A percentile compares a stretch with the other conserved stretches of the same genome.
These are phyloP conservation scores for Rhea americana DNA, from an alignment of 2,113 vertebrate genomes.

Conservation along the genomic window DNA sequence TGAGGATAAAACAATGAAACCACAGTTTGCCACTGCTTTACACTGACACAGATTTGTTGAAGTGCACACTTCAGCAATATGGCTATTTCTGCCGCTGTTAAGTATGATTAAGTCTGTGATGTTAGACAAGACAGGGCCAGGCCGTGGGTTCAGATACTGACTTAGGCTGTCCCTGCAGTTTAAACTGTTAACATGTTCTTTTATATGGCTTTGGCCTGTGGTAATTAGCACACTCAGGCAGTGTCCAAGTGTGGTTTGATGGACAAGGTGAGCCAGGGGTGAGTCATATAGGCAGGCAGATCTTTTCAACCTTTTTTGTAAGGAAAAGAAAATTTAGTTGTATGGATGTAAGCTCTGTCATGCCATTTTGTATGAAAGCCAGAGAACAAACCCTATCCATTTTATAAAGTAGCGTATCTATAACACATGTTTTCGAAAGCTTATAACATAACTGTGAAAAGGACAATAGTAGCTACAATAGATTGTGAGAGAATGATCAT, in stretches of 20 bases:
- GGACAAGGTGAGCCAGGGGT: not conserved
- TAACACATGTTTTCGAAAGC: not conserved
- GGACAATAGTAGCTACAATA: not conserved
- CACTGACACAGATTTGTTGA: not conserved
- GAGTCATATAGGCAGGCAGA: not conserved
- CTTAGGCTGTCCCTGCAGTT: not conserved
- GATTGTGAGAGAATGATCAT: not conserved
- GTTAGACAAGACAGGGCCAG: not conserved
- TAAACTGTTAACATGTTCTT: not conserved
- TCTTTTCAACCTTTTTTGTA: not conserved
- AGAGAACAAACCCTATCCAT: not conserved
- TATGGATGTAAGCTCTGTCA: not conserved
- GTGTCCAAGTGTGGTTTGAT: not conserved
- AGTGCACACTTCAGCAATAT: not conserved
- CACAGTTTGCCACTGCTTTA: not conserved
- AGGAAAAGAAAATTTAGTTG: not conserved
- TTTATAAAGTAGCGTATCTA: not conserved
- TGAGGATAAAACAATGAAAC: not conserved
- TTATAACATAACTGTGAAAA: not conserved
- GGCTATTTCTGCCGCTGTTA: not conserved
- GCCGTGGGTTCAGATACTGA: not conserved
- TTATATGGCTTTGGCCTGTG: not conserved
- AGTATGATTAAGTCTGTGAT: not conserved
- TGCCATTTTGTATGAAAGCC: not conserved
- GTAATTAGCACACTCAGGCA: not conserved